Conservation (phyloP, 2,113 vertebrate species). For the Passerina amoena region DNA sequence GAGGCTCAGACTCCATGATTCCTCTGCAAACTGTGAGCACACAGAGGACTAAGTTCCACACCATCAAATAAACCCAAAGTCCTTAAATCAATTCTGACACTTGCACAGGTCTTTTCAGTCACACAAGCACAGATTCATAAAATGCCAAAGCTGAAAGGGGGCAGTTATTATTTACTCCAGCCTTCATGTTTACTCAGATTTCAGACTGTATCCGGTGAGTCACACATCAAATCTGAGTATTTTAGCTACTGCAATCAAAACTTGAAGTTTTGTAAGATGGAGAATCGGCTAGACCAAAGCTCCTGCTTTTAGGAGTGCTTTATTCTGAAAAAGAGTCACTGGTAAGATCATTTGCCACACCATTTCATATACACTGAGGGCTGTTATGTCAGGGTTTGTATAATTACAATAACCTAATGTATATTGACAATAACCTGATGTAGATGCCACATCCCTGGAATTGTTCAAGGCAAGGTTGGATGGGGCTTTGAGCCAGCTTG, state of each 20-base stretch:
- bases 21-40: neutral
- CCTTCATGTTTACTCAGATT: neutral
- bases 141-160: neutral
- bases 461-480: neutral
- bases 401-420: neutral
- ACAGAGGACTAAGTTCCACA: neutral
- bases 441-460: neutral
- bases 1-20: neutral
- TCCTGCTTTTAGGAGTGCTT: neutral
- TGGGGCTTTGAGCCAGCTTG: rapidly evolving
- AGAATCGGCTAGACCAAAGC: neutral
- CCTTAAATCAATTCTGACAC: neutral
- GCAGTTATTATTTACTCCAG: neutral
- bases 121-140: neutral
- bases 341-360: neutral
- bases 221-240: neutral
- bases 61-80: neutral
- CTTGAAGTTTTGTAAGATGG: neutral
- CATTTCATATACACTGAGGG: neutral
- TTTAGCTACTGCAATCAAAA: neutral
- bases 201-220: neutral
- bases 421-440: neutral
- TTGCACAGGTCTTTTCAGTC: neutral
- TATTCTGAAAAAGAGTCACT: neutral
- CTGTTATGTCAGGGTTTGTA: neutral